Percentiles rank a stretch among this genome's conserved stretches.
Evolutionary conservation across 2,888 invertebrate genomes (phyloP).

Genomic region (Syrista parreyssii): DNA sequence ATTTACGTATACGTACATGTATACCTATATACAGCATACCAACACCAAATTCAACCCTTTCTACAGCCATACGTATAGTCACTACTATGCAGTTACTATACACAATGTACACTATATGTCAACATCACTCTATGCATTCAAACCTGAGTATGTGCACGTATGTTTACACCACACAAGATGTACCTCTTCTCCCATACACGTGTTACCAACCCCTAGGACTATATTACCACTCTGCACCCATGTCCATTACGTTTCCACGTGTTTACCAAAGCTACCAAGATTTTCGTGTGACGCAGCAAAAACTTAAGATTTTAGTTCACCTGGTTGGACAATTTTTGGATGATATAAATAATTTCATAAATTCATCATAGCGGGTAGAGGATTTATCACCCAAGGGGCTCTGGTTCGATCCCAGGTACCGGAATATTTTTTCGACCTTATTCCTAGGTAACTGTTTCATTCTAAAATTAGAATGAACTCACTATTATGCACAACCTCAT

Average conservation of each 20-base stretch:
- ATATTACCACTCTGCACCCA: neutral
- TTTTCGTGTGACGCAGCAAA: neutral
- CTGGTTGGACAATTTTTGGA: too few relatives aligned
- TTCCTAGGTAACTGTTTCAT: neutral
- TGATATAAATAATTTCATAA: too few relatives aligned
- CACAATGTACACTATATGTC: neutral
- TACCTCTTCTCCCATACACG: neutral
- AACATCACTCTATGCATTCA: neutral
- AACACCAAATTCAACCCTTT: neutral
- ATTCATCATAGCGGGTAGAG: slow-evolving; percentile 72
- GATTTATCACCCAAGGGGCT: slow-evolving; percentile 72
- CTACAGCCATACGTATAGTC: neutral
- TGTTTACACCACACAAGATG: neutral
- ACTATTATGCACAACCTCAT: neutral
- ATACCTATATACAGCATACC: neutral
- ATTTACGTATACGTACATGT: neutral
- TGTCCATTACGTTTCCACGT: neutral
- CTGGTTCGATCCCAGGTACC: slow-evolving; percentile 74
- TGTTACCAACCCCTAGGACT: neutral
- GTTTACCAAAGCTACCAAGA: neutral
- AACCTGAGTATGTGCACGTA: neutral
- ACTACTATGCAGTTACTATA: neutral
- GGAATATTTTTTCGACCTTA: slow-evolving; percentile 62
- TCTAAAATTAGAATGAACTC: neutral
- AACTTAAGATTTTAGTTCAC: neutral